phyloP scores from a whole-genome alignment of 2,797 vertebrate genomes.

The Amblyopsis hoosieri region DNA sequence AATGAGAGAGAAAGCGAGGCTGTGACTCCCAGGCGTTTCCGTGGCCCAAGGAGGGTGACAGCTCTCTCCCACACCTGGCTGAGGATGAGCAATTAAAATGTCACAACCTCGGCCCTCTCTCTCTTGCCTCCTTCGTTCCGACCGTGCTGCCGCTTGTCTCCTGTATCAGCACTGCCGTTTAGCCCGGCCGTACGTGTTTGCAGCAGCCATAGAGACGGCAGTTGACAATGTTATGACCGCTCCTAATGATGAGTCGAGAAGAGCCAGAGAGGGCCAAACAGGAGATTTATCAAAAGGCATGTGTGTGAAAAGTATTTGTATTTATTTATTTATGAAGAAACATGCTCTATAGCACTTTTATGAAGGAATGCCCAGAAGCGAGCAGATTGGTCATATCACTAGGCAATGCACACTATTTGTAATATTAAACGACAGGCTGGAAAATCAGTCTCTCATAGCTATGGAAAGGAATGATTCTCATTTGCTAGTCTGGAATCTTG shows the following conservation, averaged over 20 bases:
- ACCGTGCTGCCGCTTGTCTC: conserved; percentile 9
- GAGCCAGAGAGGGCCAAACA: conserved; percentile 14
- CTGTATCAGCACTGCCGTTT: conserved; percentile 15
- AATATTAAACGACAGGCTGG: not conserved
- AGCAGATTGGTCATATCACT: not conserved
- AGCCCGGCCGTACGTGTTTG: too few species aligned
- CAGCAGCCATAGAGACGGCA: conserved; percentile 50
- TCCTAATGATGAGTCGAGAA: conserved; percentile 76
- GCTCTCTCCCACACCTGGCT: conserved; percentile 43
- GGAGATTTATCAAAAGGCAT: conserved; percentile 6
- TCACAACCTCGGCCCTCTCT: conserved; percentile 52
- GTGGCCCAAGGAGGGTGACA: conserved; percentile 40
- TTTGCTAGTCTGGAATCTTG: not conserved
- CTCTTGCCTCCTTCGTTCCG: conserved; percentile 1
- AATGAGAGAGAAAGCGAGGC: conserved; percentile 42
- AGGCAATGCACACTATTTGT: not conserved
- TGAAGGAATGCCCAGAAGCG: not conserved
- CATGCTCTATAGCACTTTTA: not conserved
- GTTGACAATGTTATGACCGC: conserved; percentile 62
- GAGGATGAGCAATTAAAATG: conserved; percentile 74
- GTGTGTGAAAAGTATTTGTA: not conserved
- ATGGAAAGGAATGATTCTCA: not conserved
- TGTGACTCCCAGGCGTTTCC: conserved; percentile 40
- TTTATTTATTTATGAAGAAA: not conserved
- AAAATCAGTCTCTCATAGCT: conserved; percentile 7